Evolutionary conservation across 2,888 invertebrate genomes (phyloP), one percentile per base, ranked within the genome.

Genomic region (Dolichomitus sp.): DNA sequence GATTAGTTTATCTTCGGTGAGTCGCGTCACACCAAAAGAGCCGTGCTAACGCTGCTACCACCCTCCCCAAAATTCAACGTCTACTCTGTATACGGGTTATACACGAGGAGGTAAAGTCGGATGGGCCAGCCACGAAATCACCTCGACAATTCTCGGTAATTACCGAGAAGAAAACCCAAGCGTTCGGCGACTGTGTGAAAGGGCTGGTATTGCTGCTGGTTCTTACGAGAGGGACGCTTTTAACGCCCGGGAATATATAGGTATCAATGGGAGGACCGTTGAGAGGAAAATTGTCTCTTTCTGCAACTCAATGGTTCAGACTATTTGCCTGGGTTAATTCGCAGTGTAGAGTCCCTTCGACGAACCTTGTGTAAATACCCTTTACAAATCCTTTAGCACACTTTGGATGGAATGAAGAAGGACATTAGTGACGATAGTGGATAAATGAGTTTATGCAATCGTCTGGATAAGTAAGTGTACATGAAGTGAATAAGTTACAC

Each of bases 1-100:
- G 93, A 93, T 93, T 93, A 93, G 93, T 93, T 91, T 93, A 93
- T 93, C 93, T 93, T 91, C 88, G 89, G 85, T 45, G 59, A 70
- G 75, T 80, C 83, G 80, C 83, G 80, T 81, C 74, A 72, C 57
- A 42, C 23, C 63, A 23, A 17, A 6, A 42, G 40, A 40, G 65
- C 23, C 40, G 17, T 37, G 11, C 61, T 19, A 17, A 59, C 30
- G 17, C 57, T 1, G 11, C 37, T n/a, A 42, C 50, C 42, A 61
- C 59, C 27, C 19, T 37, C 9, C 40, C 66, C 66, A 9, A 74
- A 82, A 82, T 42, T 48, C 45, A 79, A 54, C 59, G 65, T 27
- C 54, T 37, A 54, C 14, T 63, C 77, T 57, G 66, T 45, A 14
- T 30, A 27, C 54, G 54, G 48, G 57, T 70, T 45, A 48, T 17